Percentiles rank a stretch among this genome's conserved stretches.
These are phyloP conservation scores for Meloidogyne floridensis DNA, from an alignment of 1,140 invertebrate genomes.

Conservation along the genomic window DNA sequence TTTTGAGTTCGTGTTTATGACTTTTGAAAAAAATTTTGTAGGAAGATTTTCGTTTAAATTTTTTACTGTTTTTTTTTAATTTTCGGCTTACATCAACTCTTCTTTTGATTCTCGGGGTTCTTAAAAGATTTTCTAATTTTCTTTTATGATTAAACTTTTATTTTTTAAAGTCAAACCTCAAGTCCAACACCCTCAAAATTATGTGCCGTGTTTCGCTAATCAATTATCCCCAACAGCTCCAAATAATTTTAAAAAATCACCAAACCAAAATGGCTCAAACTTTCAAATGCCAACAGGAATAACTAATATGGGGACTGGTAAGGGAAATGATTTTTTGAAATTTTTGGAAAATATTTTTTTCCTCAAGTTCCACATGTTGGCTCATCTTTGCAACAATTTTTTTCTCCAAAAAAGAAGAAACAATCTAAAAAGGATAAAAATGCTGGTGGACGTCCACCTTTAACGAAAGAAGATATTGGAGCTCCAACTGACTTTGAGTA, in stretches of 20 bases:
- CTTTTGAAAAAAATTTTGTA: too few species aligned
- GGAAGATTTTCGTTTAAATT: too few species aligned
- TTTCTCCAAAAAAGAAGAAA: constrained; percentile 30
- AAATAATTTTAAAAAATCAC: not conserved
- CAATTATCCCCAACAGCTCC: not conserved
- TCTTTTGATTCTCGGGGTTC: too few species aligned
- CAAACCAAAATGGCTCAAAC: not conserved
- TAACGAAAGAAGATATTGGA: constrained; percentile 39
- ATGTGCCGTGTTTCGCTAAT: not conserved
- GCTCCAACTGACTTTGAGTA: constrained; percentile 40
- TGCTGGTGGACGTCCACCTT: not conserved
- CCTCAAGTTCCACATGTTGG: constrained; percentile 21
- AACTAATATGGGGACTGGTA: constrained; percentile 21
- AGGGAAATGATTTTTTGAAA: not conserved
- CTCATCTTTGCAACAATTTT: constrained; percentile 29
- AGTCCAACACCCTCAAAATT: constrained; percentile 5
- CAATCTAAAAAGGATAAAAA: constrained; percentile 25
- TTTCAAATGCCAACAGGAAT: constrained; percentile 29
- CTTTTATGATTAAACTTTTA: not conserved
- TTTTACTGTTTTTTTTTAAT: too few species aligned
- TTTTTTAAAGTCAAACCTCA: too few species aligned
- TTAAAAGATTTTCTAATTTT: too few species aligned
- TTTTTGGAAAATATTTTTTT: not conserved
- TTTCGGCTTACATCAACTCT: too few species aligned
- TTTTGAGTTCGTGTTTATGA: too few species aligned